Percentiles rank a stretch among this genome's conserved stretches.
These are phyloP conservation scores for Pseudorasbora parva DNA, from an alignment of 2,113 vertebrate species.

Conservation along the genomic window DNA sequence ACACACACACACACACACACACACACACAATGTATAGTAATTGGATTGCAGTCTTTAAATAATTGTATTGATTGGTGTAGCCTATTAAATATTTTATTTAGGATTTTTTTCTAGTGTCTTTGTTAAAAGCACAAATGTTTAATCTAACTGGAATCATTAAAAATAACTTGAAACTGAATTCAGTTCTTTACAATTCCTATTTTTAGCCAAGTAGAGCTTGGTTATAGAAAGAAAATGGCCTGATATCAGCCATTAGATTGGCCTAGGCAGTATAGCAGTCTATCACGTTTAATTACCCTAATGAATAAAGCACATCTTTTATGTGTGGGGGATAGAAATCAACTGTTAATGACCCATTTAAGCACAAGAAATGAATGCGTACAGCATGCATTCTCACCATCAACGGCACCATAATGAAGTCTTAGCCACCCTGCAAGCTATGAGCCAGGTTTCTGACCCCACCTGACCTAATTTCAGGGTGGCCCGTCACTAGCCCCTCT, in stretches of 20 bases:
- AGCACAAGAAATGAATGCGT: background rate
- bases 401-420: background rate
- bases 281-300: constrained; percentile 12
- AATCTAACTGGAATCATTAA: background rate
- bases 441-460: constrained; percentile 1
- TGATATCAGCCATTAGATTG: background rate
- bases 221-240: background rate
- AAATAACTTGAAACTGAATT: background rate
- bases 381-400: background rate
- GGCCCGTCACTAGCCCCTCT: background rate
- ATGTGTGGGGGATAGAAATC: background rate
- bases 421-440: background rate
- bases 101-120: background rate
- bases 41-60: background rate
- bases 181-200: background rate
- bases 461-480: background rate
- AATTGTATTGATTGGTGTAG: no score
- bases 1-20: no score
- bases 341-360: background rate
- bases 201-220: background rate
- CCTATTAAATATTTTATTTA: background rate
- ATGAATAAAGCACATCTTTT: background rate
- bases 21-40: background rate
- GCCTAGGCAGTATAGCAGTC: background rate
- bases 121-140: background rate